Conservation (phyloP, 2,113 vertebrate genomes). For the Plestiodon gilberti region DNA sequence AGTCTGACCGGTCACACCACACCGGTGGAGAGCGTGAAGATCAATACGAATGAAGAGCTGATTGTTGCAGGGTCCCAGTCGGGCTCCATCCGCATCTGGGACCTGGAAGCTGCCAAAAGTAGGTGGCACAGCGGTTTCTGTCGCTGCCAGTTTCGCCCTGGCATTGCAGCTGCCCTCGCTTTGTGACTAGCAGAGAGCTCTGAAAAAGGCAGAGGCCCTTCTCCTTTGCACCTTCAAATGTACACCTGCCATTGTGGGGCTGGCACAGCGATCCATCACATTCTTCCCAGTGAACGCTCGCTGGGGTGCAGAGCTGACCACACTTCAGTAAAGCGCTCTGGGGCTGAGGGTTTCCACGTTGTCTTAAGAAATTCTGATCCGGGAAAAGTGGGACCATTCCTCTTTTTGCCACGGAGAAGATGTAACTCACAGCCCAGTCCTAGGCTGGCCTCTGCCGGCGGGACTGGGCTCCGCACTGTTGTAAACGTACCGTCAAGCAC, state of each 20-base stretch:
- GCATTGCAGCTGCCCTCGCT: too few relatives aligned
- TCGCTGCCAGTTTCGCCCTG: not conserved
- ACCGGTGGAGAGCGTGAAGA: slow-evolving; percentile 91
- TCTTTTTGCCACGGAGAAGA: not conserved
- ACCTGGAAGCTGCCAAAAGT: slow-evolving; percentile 98
- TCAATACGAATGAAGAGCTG: slow-evolving; percentile 90
- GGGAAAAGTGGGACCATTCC: not conserved
- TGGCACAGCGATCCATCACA: not conserved
- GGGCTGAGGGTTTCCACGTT: not conserved
- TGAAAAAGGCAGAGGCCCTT: not conserved
- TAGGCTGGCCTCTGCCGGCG: too few relatives aligned
- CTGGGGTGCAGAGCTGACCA: not conserved
- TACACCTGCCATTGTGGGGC: not conserved
- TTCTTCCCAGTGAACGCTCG: not conserved
- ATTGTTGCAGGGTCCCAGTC: slow-evolving; percentile 94
- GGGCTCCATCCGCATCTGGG: slow-evolving; percentile 94
- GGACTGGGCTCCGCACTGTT: too few relatives aligned
- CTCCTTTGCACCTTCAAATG: not conserved
- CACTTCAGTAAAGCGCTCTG: too few relatives aligned
- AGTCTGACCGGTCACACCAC: slow-evolving; percentile 92
- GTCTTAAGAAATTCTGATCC: not conserved
- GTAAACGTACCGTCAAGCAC: too few relatives aligned
- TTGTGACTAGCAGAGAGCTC: not conserved
- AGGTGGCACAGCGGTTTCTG: slow-evolving; percentile 42
- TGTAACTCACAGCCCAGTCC: too few relatives aligned